Evolutionary conservation across 2,113 vertebrate species (phyloP), one percentile per base, ranked within the genome.

Genomic region (Sclerurus mexicanus): DNA sequence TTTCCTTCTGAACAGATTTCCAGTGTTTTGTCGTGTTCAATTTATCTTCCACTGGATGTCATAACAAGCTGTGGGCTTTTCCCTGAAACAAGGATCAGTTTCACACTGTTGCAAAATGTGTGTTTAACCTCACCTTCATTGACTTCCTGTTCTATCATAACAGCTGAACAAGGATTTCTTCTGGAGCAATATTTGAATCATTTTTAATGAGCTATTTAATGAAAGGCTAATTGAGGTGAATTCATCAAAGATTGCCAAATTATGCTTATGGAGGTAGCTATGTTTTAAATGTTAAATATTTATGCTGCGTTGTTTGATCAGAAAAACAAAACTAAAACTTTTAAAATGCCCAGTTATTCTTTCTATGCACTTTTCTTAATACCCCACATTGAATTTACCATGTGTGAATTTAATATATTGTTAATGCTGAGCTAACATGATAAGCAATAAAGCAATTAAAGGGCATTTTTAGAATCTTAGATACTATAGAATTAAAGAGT

Each of bases 211-310:
- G 97, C 96, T 98, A 97, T 97, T 99, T 98, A 98, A 98, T 98
- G 98, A 98, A 98, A 98, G 98, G 98, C 98, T 99, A 99, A 99
- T 99, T 98, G 98, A 98, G 98, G 98, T 98, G 98, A 98, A 98
- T 98, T 98, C 98, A 98, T 98, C 98, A 98, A 97, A 98, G 97
- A 92, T 97, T 98, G 98, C 89, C 83, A 97, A 98, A 98, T 98
- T 98, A 97, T 94, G 95, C 97, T 98, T 98, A 97, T 98, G 95
- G 73, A 96, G 87, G 66, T 96, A 93, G 97, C 96, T 97, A 95
- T 95, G 94, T 97, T 98, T 97, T 97, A 97, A 97, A 93, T 97
- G 98, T 98, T 97, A 97, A 97, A 95, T 98, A 97, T 98, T 97
- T 96, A 95, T 94, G 93, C 50, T 80, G 67, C 93, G 87, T 98